Percentiles rank a stretch among this genome's conserved stretches.
Evolutionary conservation across 2,888 invertebrate genomes (phyloP).

Genomic region (Gari tellinella): DNA sequence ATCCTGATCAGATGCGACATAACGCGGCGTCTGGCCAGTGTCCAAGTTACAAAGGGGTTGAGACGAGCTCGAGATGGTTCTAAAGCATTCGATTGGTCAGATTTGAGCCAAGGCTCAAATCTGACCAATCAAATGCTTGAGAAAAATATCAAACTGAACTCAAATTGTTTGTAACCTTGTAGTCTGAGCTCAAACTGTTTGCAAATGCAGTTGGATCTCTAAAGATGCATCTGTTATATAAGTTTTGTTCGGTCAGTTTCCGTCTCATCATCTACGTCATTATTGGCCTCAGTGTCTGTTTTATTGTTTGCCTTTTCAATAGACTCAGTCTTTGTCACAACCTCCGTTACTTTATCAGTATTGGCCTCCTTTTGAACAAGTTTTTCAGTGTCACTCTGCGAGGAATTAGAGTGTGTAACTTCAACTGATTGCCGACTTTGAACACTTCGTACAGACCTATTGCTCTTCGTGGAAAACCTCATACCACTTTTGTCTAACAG

Average conservation of each 20-base stretch:
- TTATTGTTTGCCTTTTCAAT: constrained; percentile 2
- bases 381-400: background rate
- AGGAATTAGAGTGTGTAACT: background rate
- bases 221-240: constrained; percentile 3
- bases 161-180: too few relatives aligned
- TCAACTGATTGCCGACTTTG: too few relatives aligned
- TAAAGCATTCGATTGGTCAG: too few relatives aligned
- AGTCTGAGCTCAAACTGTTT: too few relatives aligned
- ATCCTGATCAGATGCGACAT: too few relatives aligned
- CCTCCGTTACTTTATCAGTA: constrained; percentile 7
- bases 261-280: constrained; percentile 17
- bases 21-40: too few relatives aligned
- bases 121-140: too few relatives aligned
- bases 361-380: background rate
- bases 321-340: constrained; percentile 6
- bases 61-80: too few relatives aligned
- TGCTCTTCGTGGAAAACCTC: background rate
- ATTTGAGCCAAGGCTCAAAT: too few relatives aligned
- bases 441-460: background rate
- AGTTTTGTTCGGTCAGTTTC: constrained; percentile 32
- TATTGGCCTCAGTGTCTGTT: constrained; percentile 1
- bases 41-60: too few relatives aligned
- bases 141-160: too few relatives aligned
- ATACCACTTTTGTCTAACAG: constrained; percentile 6
- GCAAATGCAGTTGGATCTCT: too few relatives aligned